Conservation (phyloP, 2,797 vertebrate genomes). For the Pseudomugil gertrudae region DNA sequence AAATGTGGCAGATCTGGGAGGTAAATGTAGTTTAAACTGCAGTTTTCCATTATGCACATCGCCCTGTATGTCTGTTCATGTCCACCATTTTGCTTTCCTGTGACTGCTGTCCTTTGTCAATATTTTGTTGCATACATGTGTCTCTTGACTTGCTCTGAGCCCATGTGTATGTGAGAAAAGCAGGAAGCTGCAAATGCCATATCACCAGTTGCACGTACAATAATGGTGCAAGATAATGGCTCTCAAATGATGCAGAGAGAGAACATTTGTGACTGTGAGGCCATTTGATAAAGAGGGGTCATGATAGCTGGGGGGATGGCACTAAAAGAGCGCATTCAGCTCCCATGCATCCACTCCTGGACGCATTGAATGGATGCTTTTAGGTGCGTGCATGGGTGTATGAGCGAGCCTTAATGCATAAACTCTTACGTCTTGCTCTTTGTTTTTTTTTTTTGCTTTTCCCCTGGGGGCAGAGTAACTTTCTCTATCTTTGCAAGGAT, state of each 20-base stretch:
- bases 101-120: slow-evolving; percentile 2
- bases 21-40: neutral
- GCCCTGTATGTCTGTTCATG: neutral
- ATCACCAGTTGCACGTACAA: slow-evolving; percentile 48
- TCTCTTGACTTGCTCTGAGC: slow-evolving; percentile 14
- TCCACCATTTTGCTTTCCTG: slow-evolving; percentile 12
- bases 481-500: slow-evolving; percentile 10
- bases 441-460: slow-evolving; percentile 27
- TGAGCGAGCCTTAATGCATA: slow-evolving; percentile 25
- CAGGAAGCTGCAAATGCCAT: slow-evolving; percentile 54
- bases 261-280: slow-evolving; percentile 64
- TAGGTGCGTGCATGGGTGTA: slow-evolving; percentile 15
- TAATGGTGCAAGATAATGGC: slow-evolving; percentile 64
- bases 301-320: slow-evolving; percentile 56
- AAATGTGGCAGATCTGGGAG: neutral
- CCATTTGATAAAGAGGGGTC: slow-evolving; percentile 71
- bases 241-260: slow-evolving; percentile 57
- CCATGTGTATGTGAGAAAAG: slow-evolving; percentile 12
- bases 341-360: slow-evolving; percentile 50
- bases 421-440: slow-evolving; percentile 17
- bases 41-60: neutral
- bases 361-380: slow-evolving; percentile 58
- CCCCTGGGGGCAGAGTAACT: slow-evolving; percentile 36
- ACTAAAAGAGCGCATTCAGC: slow-evolving; percentile 57
- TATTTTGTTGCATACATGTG: slow-evolving; percentile 20